These are phyloP conservation scores for Nipponia nippon DNA, from an alignment of 2,113 vertebrate species.

Conservation along the genomic window DNA sequence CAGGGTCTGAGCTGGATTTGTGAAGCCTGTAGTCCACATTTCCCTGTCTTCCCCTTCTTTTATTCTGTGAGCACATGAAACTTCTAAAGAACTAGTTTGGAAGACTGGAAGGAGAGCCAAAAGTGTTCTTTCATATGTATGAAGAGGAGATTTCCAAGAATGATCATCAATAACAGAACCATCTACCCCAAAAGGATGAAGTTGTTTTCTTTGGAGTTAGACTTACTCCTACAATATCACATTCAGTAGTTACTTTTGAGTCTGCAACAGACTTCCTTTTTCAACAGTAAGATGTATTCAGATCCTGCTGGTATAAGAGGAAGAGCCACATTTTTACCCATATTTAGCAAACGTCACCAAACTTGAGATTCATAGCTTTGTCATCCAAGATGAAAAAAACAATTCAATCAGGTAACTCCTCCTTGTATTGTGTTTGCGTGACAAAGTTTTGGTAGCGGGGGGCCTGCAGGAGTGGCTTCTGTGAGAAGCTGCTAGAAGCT, in stretches of 20 bases:
- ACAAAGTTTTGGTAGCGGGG: no score
- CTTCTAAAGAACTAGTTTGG: background rate
- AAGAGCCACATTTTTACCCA: background rate
- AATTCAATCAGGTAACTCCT: background rate
- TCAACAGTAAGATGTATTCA: background rate
- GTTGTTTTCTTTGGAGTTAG: background rate
- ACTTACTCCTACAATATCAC: background rate
- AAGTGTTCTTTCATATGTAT: background rate
- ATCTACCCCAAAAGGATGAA: background rate
- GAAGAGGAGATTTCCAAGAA: background rate
- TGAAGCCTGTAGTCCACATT: background rate
- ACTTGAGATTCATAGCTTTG: background rate
- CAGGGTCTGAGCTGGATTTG: background rate
- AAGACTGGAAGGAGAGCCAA: background rate
- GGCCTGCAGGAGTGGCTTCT: no score
- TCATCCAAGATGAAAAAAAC: background rate
- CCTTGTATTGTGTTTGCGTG: no score
- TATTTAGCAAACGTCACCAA: background rate
- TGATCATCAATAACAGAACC: background rate
- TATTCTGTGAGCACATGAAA: background rate
- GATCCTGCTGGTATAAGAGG: background rate
- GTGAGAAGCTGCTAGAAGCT: no score
- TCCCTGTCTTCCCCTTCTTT: background rate
- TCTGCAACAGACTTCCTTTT: background rate
- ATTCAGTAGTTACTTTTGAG: background rate